Percentiles rank a stretch among this genome's conserved stretches.
phyloP scores from a whole-genome alignment of 53 echinoderm and acorn worm species.

The Crossaster papposus region DNA sequence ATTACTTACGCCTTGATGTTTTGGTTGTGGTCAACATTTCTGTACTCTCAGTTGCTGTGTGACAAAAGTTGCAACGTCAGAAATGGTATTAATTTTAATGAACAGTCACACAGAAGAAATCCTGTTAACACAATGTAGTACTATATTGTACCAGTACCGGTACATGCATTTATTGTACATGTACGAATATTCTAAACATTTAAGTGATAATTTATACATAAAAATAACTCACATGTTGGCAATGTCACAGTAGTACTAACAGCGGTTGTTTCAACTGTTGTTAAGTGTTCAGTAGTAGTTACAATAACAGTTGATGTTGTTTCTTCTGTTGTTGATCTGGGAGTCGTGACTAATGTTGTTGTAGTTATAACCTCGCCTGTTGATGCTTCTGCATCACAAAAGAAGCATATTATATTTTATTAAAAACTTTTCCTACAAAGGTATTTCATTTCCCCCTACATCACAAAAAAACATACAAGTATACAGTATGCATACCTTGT shows the following conservation, averaged over 20 bases:
- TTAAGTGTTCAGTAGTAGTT: constrained; percentile 29
- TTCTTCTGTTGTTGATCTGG: constrained; percentile 19
- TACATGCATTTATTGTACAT: too few relatives aligned
- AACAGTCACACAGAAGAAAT: neutral
- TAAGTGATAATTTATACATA: neutral
- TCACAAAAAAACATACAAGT: neutral
- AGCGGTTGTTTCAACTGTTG: constrained; percentile 20
- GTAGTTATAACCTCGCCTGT: constrained; percentile 20
- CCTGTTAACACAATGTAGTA: neutral
- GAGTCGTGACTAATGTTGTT: constrained; percentile 17
- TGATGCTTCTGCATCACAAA: neutral
- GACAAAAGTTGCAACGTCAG: neutral
- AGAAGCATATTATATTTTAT: too few relatives aligned
- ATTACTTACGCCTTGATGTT: neutral
- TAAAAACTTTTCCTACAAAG: too few relatives aligned
- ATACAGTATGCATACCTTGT: constrained; percentile 14
- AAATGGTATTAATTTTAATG: neutral
- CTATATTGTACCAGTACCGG: too few relatives aligned
- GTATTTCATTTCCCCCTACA: neutral
- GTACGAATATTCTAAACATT: neutral
- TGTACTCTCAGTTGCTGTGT: constrained; percentile 11
- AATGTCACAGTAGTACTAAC: constrained; percentile 1
- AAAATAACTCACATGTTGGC: neutral
- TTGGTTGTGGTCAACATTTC: neutral
- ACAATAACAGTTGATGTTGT: neutral